Evolutionary conservation across 1,140 invertebrate genomes (phyloP).

Genomic region (Drosophila sp.): DNA sequence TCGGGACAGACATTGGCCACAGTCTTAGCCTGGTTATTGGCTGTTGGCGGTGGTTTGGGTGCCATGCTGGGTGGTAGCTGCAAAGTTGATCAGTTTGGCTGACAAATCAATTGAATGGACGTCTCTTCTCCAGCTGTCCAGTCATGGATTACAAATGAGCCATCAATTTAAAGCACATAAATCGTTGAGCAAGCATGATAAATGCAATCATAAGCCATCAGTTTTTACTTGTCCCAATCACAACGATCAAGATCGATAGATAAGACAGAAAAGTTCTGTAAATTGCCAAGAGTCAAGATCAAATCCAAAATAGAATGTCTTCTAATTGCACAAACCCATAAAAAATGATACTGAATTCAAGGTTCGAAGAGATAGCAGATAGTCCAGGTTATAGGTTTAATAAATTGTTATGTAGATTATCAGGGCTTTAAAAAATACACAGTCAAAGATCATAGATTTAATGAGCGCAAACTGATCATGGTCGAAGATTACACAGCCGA

Average conservation of each 20-base stretch:
- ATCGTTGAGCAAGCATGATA: constrained; percentile 39
- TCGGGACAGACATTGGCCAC: constrained; percentile 24
- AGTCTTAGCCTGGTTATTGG: background rate
- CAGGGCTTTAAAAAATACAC: background rate
- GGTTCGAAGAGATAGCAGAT: background rate
- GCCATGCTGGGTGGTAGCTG: constrained; percentile 39
- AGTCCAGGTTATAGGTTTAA: background rate
- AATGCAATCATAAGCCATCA: constrained; percentile 44
- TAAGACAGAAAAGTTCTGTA: background rate
- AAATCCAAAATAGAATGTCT: background rate
- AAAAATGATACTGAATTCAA: constrained; percentile 3
- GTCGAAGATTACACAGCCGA: constrained; percentile 24
- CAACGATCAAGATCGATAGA: constrained; percentile 19
- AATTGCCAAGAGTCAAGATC: background rate
- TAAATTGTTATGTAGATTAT: constrained; percentile 32
- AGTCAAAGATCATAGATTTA: constrained; percentile 16
- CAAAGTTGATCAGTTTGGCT: constrained; percentile 34
- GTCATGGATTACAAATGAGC: constrained; percentile 65
- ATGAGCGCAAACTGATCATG: constrained; percentile 13
- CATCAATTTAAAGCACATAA: constrained; percentile 68
- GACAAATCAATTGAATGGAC: constrained; percentile 70
- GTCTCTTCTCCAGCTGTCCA: constrained; percentile 26
- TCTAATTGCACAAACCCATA: background rate
- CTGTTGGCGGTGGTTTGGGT: background rate
- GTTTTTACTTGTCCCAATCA: constrained; percentile 35